Evolutionary conservation across 2,888 invertebrate species (phyloP), one percentile per base, ranked within the genome.

Genomic region (Odontothrips loti): DNA sequence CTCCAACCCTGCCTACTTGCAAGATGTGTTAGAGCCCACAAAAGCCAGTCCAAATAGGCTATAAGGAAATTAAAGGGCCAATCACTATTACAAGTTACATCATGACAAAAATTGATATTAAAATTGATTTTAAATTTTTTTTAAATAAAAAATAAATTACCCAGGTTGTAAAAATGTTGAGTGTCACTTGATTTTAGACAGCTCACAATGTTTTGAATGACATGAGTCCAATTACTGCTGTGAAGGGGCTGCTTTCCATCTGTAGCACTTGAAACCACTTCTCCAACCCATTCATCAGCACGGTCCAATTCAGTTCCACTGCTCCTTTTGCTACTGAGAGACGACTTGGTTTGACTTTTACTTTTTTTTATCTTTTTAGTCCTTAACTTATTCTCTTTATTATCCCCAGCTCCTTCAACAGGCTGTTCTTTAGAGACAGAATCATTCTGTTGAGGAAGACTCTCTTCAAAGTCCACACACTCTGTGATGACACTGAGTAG

Each of bases 161-260:
- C 89, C 82, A 91, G 86, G 85, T 90, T 90, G 83, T 90, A 90
- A 85, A 90, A 90, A 85, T 90, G 89, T 84, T 90, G 89, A 15
- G 88, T 87, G 84, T 90, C 89, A 80, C 87, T 89, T 79, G 88
- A 88, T 83, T 88, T 88, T 51, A 91, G 86, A 85, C 89, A 89
- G 15, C 89, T 87, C 12, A 89, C 86, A 47, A 90, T 87, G 11
- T 88, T 86, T 82, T 88, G 87, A 34, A 90, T 87, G 68, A 90
- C 86, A 83, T 86, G 86, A 8, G 86, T 86, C 90, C 90, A 90
- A 63, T 79, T 81, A 0, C 27, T 23, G 10, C 27, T 27, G 4
- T 27, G 68, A 27, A 12, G 8, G 11, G 23, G 12, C 10, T 27
- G 23, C 1, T 9, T 23, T 75, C 12, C 12, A 27, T 75, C 68